Conservation (phyloP, 2,888 invertebrate genomes). For the Teleogryllus oceanicus region DNA sequence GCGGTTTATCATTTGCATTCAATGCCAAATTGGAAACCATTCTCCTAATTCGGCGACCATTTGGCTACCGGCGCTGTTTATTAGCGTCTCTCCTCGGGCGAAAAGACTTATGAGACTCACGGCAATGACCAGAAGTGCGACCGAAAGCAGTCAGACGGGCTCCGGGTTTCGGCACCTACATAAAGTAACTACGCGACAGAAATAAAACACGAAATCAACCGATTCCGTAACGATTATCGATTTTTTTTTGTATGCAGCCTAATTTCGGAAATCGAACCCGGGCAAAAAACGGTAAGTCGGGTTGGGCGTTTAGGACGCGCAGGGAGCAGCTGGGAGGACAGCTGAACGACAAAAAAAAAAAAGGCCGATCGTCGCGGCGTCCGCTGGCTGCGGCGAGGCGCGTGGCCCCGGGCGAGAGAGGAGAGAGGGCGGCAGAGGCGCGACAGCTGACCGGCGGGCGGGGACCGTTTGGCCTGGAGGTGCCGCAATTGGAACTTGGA, state of each 20-base stretch:
- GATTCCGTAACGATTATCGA: background rate
- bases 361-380: background rate
- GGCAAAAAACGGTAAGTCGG: background rate
- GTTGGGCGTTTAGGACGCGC: background rate
- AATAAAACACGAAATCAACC: background rate
- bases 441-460: no score
- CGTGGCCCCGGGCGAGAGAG: background rate
- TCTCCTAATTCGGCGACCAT: no score
- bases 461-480: no score
- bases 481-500: no score
- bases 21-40: no score
- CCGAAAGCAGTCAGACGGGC: background rate
- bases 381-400: background rate
- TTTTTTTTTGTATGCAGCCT: background rate
- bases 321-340: background rate
- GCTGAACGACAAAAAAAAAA: slow-evolving; percentile 11
- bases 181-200: background rate
- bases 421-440: background rate
- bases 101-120: no score
- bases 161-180: background rate
- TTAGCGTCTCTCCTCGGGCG: no score
- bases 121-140: background rate
- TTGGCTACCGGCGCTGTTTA: no score
- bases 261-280: background rate
- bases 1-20: no score